phyloP scores from a whole-genome alignment of 2,888 invertebrate genomes.

The Drosophila vallismaia region DNA sequence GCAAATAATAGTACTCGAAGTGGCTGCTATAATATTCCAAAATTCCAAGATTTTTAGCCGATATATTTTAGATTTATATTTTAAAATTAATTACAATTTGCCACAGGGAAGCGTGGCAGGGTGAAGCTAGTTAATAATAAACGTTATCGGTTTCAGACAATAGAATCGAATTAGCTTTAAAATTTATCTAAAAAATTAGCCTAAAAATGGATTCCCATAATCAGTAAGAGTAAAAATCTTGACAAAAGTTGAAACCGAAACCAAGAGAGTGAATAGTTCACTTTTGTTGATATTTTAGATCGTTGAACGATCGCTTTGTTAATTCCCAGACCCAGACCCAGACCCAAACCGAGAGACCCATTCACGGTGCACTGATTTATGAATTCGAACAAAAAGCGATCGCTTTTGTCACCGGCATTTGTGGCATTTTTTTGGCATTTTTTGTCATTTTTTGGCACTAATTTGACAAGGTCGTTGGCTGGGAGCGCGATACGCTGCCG shows the following conservation, averaged over 20 bases:
- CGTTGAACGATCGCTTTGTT: constrained; percentile 49
- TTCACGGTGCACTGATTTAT: constrained; percentile 47
- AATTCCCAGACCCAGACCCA: constrained; percentile 32
- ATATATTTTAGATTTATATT: no score
- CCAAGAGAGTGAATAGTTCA: constrained; percentile 14
- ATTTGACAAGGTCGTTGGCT: constrained; percentile 69
- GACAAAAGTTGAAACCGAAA: constrained; percentile 34
- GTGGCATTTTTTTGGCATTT: constrained; percentile 77
- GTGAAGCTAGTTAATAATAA: constrained; percentile 5
- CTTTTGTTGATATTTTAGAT: constrained; percentile 34
- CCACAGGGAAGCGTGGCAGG: no score
- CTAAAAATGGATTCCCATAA: constrained; percentile 17
- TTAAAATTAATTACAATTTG: no score
- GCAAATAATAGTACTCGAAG: no score
- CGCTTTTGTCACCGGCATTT: constrained; percentile 51
- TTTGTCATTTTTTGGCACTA: constrained; percentile 74
- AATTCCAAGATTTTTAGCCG: no score
- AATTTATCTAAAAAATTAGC: not conserved
- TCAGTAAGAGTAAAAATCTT: constrained; percentile 9
- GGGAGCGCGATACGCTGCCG: constrained; percentile 8
- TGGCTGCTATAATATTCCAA: no score
- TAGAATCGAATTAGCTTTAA: no score
- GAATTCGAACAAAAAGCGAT: constrained; percentile 22
- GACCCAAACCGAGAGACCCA: constrained; percentile 3
- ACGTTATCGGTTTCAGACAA: not conserved